phyloP scores from a whole-genome alignment of 2,888 invertebrate genomes.

The Rhorus exstirpatorius region DNA sequence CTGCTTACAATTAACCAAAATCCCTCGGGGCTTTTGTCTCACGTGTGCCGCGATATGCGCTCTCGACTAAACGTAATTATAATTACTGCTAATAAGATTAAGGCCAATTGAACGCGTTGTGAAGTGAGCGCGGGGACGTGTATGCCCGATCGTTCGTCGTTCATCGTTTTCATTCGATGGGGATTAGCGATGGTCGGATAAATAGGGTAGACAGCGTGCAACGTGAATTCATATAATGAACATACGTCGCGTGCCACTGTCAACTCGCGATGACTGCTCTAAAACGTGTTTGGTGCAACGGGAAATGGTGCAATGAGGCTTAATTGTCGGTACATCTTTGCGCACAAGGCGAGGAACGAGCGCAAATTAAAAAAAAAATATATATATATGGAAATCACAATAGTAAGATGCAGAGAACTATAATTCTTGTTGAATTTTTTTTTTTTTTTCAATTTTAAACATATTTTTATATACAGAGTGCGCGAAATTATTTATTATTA shows the following conservation, averaged over 20 bases:
- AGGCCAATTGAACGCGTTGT: slow-evolving; percentile 70
- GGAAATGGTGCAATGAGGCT: slow-evolving; percentile 37
- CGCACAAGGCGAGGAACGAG: neutral
- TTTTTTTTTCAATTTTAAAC: neutral
- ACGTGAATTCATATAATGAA: slow-evolving; percentile 39
- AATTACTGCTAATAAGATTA: slow-evolving; percentile 75
- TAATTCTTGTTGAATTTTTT: neutral
- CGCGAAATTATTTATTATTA: neutral
- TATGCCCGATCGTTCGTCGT: slow-evolving; percentile 42
- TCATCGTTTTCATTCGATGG: slow-evolving; percentile 63
- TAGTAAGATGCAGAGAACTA: slow-evolving; percentile 21
- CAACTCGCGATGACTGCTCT: slow-evolving; percentile 32
- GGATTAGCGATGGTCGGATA: slow-evolving; percentile 74
- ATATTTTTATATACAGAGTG: neutral
- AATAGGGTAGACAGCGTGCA: slow-evolving; percentile 69
- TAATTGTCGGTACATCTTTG: slow-evolving; percentile 1
- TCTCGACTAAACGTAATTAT: slow-evolving; percentile 51
- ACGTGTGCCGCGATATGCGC: slow-evolving; percentile 50
- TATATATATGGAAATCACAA: neutral
- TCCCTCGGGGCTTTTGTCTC: slow-evolving; percentile 27
- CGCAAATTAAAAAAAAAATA: neutral
- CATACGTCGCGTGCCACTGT: slow-evolving; percentile 37
- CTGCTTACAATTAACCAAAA: slow-evolving; percentile 47
- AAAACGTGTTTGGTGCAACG: slow-evolving; percentile 30
- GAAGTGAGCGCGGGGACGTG: slow-evolving; percentile 21